A percentile compares a stretch with the other conserved stretches of the same genome.
These are phyloP conservation scores for Acanthacorydalis orientalis DNA, from an alignment of 2,888 invertebrate genomes.

Conservation along the genomic window DNA sequence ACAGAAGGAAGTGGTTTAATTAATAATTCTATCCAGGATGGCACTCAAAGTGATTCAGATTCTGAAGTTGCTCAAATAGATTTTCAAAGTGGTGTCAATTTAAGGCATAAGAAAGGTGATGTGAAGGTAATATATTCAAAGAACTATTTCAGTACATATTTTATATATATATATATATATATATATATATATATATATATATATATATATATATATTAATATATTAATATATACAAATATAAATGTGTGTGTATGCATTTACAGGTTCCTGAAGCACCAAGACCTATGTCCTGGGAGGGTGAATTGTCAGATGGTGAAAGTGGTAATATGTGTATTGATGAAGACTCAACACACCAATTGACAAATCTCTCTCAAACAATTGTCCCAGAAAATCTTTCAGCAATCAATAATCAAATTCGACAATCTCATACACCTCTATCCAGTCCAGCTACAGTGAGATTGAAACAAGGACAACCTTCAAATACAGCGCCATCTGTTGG, in stretches of 20 bases:
- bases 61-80: slow-evolving; percentile 69
- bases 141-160: not conserved
- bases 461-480: slow-evolving; percentile 26
- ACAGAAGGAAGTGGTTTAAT: slow-evolving; percentile 14
- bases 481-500: slow-evolving; percentile 29
- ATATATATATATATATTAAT: not conserved
- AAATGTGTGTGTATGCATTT: not conserved
- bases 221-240: not conserved
- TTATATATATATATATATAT: too few relatives aligned
- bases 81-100: slow-evolving; percentile 44
- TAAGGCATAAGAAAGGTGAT: slow-evolving; percentile 43
- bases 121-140: not conserved
- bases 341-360: slow-evolving; percentile 18
- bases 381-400: slow-evolving; percentile 2
- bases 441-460: slow-evolving; percentile 21
- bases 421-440: slow-evolving; percentile 11
- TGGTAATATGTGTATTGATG: slow-evolving; percentile 21
- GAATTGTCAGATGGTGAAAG: slow-evolving; percentile 75
- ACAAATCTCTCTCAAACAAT: slow-evolving; percentile 9
- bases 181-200: too few relatives aligned
- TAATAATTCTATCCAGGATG: slow-evolving; percentile 14
- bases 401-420: not conserved
- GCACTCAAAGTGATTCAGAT: slow-evolving; percentile 50
- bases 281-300: slow-evolving; percentile 93
- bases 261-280: slow-evolving; percentile 26